Conservation (phyloP, 2,113 vertebrate genomes). For the Canis aureus region DNA sequence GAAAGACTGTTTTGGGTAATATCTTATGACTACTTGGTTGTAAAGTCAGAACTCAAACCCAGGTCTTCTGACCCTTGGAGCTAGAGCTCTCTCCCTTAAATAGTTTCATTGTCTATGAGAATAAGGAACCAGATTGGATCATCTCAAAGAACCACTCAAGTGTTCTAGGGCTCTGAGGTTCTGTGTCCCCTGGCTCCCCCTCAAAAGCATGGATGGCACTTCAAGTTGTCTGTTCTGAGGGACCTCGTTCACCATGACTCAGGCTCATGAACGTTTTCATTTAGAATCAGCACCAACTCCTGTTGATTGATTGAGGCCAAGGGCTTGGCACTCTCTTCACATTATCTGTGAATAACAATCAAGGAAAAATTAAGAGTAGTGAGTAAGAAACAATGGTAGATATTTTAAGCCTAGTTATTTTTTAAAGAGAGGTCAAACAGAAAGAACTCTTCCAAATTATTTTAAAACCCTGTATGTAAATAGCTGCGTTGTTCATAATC, state of each 20-base stretch:
- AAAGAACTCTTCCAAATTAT: background rate
- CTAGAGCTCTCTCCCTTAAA: background rate
- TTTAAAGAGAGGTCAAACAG: background rate
- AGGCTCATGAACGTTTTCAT: background rate
- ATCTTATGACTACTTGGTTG: background rate
- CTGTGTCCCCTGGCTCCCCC: background rate
- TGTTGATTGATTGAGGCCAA: background rate
- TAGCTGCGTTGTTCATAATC: background rate
- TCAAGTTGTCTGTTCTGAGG: background rate
- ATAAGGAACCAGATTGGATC: background rate
- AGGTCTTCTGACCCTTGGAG: background rate
- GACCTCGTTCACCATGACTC: background rate
- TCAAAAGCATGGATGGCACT: background rate
- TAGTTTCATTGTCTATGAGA: background rate
- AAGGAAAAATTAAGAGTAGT: background rate
- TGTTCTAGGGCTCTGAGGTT: background rate
- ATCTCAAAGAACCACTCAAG: background rate
- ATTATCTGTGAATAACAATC: background rate
- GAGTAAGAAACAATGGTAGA: background rate
- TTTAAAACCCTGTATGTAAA: background rate
- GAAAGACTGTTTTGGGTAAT: background rate
- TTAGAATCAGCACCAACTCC: background rate
- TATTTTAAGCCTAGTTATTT: background rate
- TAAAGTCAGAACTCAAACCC: background rate
- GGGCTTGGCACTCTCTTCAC: background rate